These are phyloP conservation scores for Corythornis cristatus DNA, from an alignment of 2,113 vertebrate species.

Conservation along the genomic window DNA sequence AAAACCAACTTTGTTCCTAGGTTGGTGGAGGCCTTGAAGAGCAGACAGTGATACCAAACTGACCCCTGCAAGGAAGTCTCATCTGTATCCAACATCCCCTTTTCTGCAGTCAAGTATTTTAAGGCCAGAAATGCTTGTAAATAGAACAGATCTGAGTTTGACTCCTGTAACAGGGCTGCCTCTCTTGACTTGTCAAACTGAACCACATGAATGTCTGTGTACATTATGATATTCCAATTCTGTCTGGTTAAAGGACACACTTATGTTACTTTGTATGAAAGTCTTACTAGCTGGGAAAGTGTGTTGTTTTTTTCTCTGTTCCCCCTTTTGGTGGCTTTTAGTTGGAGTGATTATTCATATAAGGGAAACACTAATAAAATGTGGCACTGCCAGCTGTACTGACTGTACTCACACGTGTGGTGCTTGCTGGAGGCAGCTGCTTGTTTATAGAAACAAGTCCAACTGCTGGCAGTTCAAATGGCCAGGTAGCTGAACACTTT, in stretches of 20 bases:
- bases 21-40: conserved; percentile 96
- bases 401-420: background rate
- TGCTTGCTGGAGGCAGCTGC: background rate
- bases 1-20: conserved; percentile 69
- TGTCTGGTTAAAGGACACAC: conserved; percentile 59
- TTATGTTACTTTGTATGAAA: conserved; percentile 64
- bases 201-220: conserved; percentile 58
- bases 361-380: conserved; percentile 76
- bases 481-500: rapidly evolving
- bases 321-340: background rate
- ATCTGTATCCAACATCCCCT: background rate
- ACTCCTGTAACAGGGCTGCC: background rate
- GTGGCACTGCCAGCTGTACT: conserved; percentile 14
- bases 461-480: background rate
- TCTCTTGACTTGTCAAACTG: conserved; percentile 26
- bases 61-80: background rate
- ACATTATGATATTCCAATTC: conserved; percentile 47
- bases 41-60: conserved; percentile 84
- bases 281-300: conserved; percentile 1
- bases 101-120: conserved; percentile 40
- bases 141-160: conserved; percentile 43
- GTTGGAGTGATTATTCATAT: conserved; percentile 28
- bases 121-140: conserved; percentile 49
- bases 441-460: background rate
- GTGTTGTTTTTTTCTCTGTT: background rate